These are phyloP conservation scores for Cotesia vestalis DNA, from an alignment of 1,140 invertebrate genomes.

Conservation along the genomic window DNA sequence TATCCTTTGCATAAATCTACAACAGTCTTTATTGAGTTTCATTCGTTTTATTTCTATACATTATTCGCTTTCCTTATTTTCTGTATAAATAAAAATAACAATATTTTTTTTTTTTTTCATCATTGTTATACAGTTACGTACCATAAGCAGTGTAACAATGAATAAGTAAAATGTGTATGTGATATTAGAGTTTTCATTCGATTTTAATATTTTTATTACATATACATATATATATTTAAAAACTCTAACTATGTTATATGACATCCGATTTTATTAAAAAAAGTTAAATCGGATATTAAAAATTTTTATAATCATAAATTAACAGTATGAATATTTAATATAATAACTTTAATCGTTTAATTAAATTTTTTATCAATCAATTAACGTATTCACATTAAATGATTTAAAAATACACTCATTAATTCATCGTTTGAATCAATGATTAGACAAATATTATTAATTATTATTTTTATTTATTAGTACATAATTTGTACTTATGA, in stretches of 20 bases:
- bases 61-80: conserved; percentile 42
- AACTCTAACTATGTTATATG: too few relatives aligned
- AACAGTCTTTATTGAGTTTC: conserved; percentile 63
- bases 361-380: too few relatives aligned
- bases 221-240: conserved; percentile 36
- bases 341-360: too few relatives aligned
- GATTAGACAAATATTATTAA: conserved; percentile 6
- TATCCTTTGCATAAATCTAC: conserved; percentile 38
- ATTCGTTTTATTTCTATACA: conserved; percentile 53
- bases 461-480: conserved; percentile 31
- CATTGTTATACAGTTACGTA: conserved; percentile 54
- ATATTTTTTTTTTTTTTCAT: conserved; percentile 49
- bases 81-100: conserved; percentile 60
- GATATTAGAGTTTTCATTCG: conserved; percentile 46
- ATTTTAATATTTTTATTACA: conserved; percentile 50
- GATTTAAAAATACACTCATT: conserved; percentile 24
- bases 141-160: conserved; percentile 56
- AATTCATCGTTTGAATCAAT: conserved; percentile 33
- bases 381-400: too few relatives aligned
- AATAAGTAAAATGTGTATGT: conserved; percentile 52
- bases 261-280: too few relatives aligned
- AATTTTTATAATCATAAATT: too few relatives aligned
- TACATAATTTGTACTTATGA: conserved; percentile 22
- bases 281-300: too few relatives aligned
- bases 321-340: too few relatives aligned